Percentiles rank a stretch among this genome's conserved stretches.
Evolutionary conservation across 2,888 invertebrate genomes (phyloP).

Genomic region (Dryocosmus kuriphilus): DNA sequence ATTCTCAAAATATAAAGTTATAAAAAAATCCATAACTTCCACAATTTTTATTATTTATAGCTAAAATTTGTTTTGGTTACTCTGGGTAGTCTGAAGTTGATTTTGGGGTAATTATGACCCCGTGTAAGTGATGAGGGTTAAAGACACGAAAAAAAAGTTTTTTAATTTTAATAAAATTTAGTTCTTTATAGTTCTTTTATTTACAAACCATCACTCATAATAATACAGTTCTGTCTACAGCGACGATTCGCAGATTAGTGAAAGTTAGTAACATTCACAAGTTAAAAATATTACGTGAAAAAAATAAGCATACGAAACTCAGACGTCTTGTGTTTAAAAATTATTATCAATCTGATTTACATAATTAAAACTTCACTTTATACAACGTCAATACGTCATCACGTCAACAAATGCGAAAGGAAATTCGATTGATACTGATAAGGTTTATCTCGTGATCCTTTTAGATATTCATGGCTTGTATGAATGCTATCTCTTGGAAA

Average conservation of each 20-base stretch:
- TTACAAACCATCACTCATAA: background rate
- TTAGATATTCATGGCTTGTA: conserved; percentile 1
- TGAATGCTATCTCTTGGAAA: conserved; percentile 21
- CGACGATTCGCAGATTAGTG: background rate
- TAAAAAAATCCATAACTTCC: too few relatives aligned
- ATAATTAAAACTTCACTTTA: background rate
- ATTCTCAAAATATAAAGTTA: too few relatives aligned
- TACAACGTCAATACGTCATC: background rate
- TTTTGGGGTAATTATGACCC: too few relatives aligned
- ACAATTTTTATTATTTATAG: too few relatives aligned
- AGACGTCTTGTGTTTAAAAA: background rate
- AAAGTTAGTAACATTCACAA: background rate
- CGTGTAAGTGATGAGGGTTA: too few relatives aligned
- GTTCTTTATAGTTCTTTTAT: too few relatives aligned
- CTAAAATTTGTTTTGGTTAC: too few relatives aligned
- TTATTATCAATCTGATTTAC: background rate
- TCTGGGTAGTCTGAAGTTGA: too few relatives aligned
- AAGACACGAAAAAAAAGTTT: too few relatives aligned
- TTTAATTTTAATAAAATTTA: too few relatives aligned
- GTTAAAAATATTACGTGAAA: background rate
- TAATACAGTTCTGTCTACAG: background rate
- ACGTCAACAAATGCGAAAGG: background rate
- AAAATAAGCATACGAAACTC: background rate
- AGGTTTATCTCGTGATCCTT: background rate
- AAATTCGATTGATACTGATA: background rate